These are phyloP conservation scores for Microcebus lehilahytsara DNA, from an alignment of 2,113 vertebrate species.

Conservation along the genomic window DNA sequence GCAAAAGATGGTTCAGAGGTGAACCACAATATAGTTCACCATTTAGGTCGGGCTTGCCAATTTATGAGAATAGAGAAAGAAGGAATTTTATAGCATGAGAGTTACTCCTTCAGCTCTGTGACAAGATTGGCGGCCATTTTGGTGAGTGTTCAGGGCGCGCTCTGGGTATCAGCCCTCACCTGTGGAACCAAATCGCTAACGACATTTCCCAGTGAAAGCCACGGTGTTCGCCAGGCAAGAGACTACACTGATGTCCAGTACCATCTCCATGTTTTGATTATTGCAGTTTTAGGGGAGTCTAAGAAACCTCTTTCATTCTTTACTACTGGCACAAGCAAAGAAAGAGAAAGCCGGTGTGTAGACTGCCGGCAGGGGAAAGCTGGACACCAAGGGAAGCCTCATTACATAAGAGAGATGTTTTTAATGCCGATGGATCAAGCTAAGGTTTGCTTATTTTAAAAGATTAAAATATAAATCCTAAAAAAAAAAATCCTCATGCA, in stretches of 20 bases:
- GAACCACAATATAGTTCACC: neutral
- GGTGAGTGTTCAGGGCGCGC: conserved; percentile 17
- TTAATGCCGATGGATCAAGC: neutral
- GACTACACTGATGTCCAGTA: conserved; percentile 59
- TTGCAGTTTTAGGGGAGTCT: neutral
- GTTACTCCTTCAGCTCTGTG: conserved; percentile 56
- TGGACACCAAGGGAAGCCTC: neutral
- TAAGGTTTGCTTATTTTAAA: neutral
- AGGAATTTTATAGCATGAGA: conserved; percentile 66
- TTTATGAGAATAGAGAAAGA: neutral
- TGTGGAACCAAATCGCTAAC: conserved; percentile 61
- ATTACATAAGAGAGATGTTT: neutral
- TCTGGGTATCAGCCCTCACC: conserved; percentile 36
- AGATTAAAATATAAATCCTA: conserved; percentile 8
- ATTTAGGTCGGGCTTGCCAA: neutral
- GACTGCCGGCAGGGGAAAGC: neutral
- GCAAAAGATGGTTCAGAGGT: conserved; percentile 16
- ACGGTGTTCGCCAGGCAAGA: conserved; percentile 40
- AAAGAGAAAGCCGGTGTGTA: neutral
- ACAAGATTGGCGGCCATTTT: neutral
- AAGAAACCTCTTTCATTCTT: neutral
- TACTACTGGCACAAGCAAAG: neutral
- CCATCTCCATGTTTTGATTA: conserved; percentile 64
- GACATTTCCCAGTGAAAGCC: conserved; percentile 67
- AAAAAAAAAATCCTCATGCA: neutral